These are phyloP conservation scores for Orchesella cincta DNA, from an alignment of 1,140 invertebrate genomes.

Conservation along the genomic window DNA sequence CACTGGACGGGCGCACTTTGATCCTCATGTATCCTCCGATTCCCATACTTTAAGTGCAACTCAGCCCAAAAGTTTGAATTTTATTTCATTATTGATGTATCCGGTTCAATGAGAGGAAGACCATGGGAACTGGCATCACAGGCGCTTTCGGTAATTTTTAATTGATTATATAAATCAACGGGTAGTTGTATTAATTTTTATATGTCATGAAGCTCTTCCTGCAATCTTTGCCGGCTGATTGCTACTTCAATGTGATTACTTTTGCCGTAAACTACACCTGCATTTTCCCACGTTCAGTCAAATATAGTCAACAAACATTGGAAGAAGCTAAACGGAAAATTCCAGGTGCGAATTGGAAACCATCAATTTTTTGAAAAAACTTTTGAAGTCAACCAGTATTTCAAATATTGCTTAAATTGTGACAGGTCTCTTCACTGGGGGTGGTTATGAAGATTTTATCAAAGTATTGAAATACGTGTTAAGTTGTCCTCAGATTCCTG, in stretches of 20 bases:
- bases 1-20: too few relatives aligned
- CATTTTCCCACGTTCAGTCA: neutral
- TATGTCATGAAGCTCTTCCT: neutral
- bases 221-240: neutral
- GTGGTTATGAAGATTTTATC: too few relatives aligned
- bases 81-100: neutral
- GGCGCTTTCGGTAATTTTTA: neutral
- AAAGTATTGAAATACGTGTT: conserved; percentile 9
- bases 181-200: neutral
- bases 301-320: neutral
- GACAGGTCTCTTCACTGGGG: too few relatives aligned
- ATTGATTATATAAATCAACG: neutral
- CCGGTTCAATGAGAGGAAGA: neutral
- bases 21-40: too few relatives aligned
- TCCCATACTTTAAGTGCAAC: too few relatives aligned
- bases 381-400: too few relatives aligned
- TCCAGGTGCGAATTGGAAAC: too few relatives aligned
- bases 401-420: too few relatives aligned
- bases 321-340: neutral
- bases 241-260: neutral
- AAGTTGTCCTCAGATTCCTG: conserved; percentile 1
- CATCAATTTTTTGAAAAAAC: too few relatives aligned
- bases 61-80: too few relatives aligned
- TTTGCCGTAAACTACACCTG: neutral
- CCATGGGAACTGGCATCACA: neutral